Conservation (phyloP, 2,888 invertebrate genomes). For the Drosophila koepferae region DNA sequence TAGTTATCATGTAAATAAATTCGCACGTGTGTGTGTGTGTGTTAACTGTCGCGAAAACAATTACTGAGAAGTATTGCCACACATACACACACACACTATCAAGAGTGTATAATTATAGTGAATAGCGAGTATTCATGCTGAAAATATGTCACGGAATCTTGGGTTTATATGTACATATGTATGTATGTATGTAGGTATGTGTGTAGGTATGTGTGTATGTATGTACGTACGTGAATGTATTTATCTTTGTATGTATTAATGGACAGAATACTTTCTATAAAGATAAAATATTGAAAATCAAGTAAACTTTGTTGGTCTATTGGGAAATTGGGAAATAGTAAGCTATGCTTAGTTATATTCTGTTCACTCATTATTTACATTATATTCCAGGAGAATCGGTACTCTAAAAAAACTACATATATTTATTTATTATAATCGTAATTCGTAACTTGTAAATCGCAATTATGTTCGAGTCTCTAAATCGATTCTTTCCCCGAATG, state of each 20-base stretch:
- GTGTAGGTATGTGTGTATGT: too few relatives aligned
- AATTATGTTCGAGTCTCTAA: background rate
- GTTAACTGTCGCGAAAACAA: conserved; percentile 23
- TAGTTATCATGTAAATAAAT: conserved; percentile 11
- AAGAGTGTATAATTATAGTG: conserved; percentile 17
- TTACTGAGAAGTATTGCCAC: conserved; percentile 14
- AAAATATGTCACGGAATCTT: conserved; percentile 19
- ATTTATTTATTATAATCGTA: background rate
- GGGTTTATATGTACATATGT: background rate
- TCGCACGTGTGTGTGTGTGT: background rate
- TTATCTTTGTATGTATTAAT: too few relatives aligned
- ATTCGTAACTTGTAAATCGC: background rate
- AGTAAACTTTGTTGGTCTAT: background rate
- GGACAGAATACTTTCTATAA: too few relatives aligned
- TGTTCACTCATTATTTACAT: background rate
- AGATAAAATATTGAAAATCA: background rate
- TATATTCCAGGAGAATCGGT: background rate
- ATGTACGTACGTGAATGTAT: too few relatives aligned
- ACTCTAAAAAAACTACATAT: background rate
- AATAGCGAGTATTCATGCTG: conserved; percentile 18
- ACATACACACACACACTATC: background rate
- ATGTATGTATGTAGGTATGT: background rate
- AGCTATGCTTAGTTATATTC: background rate
- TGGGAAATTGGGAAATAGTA: background rate
- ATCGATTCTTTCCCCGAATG: conserved; percentile 1